Conservation (phyloP, 2,888 invertebrate genomes). For the Drosophila maculinotata region DNA sequence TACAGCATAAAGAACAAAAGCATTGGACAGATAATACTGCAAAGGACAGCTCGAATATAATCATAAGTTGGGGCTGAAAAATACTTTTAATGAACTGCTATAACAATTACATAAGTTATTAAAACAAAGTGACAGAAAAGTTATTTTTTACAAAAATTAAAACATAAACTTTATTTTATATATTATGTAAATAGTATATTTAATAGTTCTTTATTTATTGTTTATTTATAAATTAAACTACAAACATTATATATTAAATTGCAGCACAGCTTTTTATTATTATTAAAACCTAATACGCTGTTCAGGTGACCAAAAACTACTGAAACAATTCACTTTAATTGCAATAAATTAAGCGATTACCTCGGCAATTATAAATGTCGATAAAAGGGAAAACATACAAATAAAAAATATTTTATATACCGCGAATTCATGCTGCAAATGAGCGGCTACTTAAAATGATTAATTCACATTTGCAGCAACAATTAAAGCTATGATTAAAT, state of each 20-base stretch:
- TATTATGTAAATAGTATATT: not conserved
- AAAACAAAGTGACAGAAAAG: not conserved
- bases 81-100: slow-evolving; percentile 2
- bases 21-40: not conserved
- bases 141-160: no score
- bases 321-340: not conserved
- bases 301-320: not conserved
- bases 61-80: not conserved
- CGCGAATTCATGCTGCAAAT: slow-evolving; percentile 8
- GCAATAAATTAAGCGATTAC: slow-evolving; percentile 3
- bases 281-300: not conserved
- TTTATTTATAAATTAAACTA: no score
- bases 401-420: not conserved
- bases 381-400: not conserved
- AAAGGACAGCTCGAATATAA: not conserved
- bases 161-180: no score
- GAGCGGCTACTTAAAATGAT: slow-evolving; percentile 43
- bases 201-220: no score
- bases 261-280: no score
- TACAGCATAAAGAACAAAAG: not conserved
- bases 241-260: no score
- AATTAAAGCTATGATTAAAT: slow-evolving; percentile 41
- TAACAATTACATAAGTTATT: not conserved
- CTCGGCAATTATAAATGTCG: not conserved
- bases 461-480: slow-evolving; percentile 29